Evolutionary conservation across 1,140 invertebrate species (phyloP), one percentile per base, ranked within the genome.

Genomic region (Ruditapes philippinarum): DNA sequence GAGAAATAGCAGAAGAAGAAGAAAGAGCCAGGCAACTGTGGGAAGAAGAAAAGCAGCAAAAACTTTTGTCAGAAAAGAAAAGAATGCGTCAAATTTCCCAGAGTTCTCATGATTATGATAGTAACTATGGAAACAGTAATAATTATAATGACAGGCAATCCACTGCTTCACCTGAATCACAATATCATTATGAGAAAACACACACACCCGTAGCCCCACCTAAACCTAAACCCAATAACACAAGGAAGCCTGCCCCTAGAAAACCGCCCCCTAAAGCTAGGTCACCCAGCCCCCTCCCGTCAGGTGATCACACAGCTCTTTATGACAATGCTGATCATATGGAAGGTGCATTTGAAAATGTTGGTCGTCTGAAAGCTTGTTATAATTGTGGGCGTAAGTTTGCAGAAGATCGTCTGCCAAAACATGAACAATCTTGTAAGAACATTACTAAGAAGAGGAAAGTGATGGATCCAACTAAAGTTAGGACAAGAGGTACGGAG

Each of bases 401-500:
- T 95, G 97, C 97, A 9, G 94, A 96, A 7, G 98, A 99, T 93
- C 97, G 98, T 0, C 95, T 99, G 14, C 95, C 95, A 45, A 97
- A 97, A 91, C 98, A 99, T 94, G 97, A 98, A 95, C 96, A 97
- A n/a, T 93, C 93, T 11, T 95, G 95, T 90, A 91, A 91, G 22
- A 94, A 93, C 9, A 96, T 96, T 9, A 96, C 97, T 31, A 96
- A 95, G 90, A 94, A 94, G 88, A 96, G 98, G 86, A 99, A 98
- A 96, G 97, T 97, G 12, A 99, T 98, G 94, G 98, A 99, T 95
- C 97, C 97, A 17, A 96, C 97, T 5, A 98, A 98, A 95, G 98
- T 98, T 94, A 96, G 98, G 62, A 96, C 98, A 11, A 96, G 97
- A 95, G 98, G 98, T 33, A 99, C 98, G 0, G 98, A 99, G 92